Evolutionary conservation across 1,140 invertebrate species (phyloP), one percentile per base, ranked within the genome.

Genomic region (Metopolophium dirhodum): DNA sequence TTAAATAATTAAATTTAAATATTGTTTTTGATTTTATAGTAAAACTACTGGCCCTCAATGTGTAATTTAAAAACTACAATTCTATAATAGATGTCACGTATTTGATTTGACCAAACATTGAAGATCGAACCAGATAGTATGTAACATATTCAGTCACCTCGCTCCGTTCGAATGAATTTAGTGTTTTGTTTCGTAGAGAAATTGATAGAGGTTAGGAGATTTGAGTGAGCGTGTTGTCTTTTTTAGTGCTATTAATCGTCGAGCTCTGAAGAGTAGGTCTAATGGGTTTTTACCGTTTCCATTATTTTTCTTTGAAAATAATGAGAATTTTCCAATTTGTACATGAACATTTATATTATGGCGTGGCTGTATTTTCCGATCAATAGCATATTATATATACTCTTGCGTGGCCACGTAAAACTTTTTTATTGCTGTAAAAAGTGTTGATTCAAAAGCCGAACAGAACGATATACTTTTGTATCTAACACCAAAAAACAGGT

Each of bases 311-410:
- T n/a, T 77, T n/a, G 8, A 77, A 77, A n/a, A n/a, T 77, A 77
- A 77, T 77, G 30, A n/a, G 61, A 77, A 77, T 77, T 77, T 77
- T 77, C 61, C 30, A 77, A 77, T 77, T 77, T n/a, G 61, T 77
- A 77, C 30, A n/a, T 35, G 14, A 14, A n/a, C 30, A 77, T n/a
- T 68, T 77, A 77, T 77, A 77, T 4, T 77, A n/a, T 1, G 6
- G 14, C n/a, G 30, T 77, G 7, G 61, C 30, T 30, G 26, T 26
- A 68, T 26, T 77, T 77, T 35, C 30, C 30, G n/a, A 77, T 77
- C 61, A 68, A 68, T 68, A 68, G 8, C 4, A 77, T 68, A 68
- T 30, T 8, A 30, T 77, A 61, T 77, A 54, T 7, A 77, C 14
- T 0, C n/a, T 18, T 3, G 7, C n/a, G 30, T 35, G 3, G n/a